These are phyloP conservation scores for Heliconius ismenius DNA, from an alignment of 2,888 invertebrate genomes.

Conservation along the genomic window DNA sequence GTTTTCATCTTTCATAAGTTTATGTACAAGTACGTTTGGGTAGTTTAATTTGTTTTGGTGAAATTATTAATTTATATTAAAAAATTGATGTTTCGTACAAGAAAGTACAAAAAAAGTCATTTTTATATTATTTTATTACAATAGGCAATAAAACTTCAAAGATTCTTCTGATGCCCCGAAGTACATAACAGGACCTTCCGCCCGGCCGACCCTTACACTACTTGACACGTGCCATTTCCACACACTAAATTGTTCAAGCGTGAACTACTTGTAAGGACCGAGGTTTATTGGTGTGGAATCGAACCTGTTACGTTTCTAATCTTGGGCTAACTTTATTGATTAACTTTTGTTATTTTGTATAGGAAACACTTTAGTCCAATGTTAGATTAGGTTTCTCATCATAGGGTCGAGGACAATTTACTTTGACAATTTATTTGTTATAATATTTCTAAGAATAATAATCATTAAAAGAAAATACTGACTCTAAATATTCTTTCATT, in stretches of 20 bases:
- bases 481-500: too few relatives aligned
- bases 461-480: too few relatives aligned
- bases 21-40: too few relatives aligned
- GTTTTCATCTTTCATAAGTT: too few relatives aligned
- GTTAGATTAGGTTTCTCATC: too few relatives aligned
- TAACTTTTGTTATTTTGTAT: not conserved
- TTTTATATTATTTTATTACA: slow-evolving; percentile 6
- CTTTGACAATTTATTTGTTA: too few relatives aligned
- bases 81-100: too few relatives aligned
- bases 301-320: slow-evolving; percentile 9
- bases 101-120: not conserved
- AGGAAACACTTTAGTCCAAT: too few relatives aligned
- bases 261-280: slow-evolving; percentile 19
- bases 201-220: slow-evolving; percentile 22
- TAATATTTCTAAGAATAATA: too few relatives aligned
- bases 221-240: slow-evolving; percentile 39
- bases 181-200: slow-evolving; percentile 25
- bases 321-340: not conserved
- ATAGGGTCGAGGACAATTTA: too few relatives aligned
- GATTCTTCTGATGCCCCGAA: slow-evolving; percentile 16
- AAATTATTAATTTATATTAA: too few relatives aligned
- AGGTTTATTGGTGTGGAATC: slow-evolving; percentile 16
- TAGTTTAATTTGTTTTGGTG: too few relatives aligned
- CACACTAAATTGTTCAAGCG: slow-evolving; percentile 32
- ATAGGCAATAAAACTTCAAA: slow-evolving; percentile 24